Evolutionary conservation across 2,797 vertebrate species (phyloP).

Genomic region (Capromys pilorides): DNA sequence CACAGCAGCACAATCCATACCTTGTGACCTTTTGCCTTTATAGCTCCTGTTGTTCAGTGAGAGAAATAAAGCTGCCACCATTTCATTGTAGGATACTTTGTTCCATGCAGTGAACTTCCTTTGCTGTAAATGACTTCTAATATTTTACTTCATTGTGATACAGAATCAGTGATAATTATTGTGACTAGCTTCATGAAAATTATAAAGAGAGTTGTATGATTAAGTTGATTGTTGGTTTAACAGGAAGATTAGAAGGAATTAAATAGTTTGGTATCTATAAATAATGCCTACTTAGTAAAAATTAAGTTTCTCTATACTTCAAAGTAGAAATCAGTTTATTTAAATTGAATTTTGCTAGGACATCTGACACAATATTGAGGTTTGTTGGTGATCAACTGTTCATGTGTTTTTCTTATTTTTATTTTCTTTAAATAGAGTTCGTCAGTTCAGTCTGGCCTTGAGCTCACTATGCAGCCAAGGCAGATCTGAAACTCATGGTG

Average conservation of each 20-base stretch:
- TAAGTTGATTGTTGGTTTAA: slow-evolving; percentile 17
- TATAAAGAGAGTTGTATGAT: slow-evolving; percentile 40
- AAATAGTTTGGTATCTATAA: slow-evolving; percentile 15
- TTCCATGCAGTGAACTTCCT: slow-evolving; percentile 53
- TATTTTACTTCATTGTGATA: slow-evolving; percentile 67
- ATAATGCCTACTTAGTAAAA: neutral
- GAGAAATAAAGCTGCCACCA: slow-evolving; percentile 46
- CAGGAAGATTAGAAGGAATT: slow-evolving; percentile 33
- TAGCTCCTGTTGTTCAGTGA: slow-evolving; percentile 56
- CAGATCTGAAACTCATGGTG: neutral
- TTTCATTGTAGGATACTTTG: slow-evolving; percentile 44
- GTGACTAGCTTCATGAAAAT: slow-evolving; percentile 37
- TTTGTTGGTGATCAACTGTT: neutral
- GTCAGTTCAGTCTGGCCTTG: neutral
- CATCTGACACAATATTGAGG: neutral
- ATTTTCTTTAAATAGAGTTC: neutral
- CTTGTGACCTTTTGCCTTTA: slow-evolving; percentile 51
- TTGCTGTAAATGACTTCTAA: slow-evolving; percentile 65
- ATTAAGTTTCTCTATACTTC: neutral
- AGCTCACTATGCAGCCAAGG: neutral
- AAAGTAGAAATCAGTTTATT: neutral
- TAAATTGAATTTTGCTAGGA: neutral
- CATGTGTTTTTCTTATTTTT: neutral
- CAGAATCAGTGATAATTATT: slow-evolving; percentile 47
- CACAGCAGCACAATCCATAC: slow-evolving; percentile 45